Percentiles rank a stretch among this genome's conserved stretches.
phyloP scores from a whole-genome alignment of 2,888 invertebrate genomes.

The Leptopilina syphax region DNA sequence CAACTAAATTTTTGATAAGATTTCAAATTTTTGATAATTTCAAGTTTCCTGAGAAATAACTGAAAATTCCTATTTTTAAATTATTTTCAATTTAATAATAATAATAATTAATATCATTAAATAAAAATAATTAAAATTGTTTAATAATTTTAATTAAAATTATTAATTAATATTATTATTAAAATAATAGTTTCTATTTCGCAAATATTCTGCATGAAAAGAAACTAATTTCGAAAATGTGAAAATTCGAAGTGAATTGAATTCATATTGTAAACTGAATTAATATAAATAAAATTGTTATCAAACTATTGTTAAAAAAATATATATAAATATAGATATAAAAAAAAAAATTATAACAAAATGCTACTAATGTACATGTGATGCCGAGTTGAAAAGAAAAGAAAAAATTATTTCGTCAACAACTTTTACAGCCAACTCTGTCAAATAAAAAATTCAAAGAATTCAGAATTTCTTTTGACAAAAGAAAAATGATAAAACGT shows the following conservation, averaged over 20 bases:
- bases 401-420: constrained; percentile 42
- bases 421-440: constrained; percentile 62
- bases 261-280: constrained; percentile 55
- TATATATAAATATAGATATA: constrained; percentile 43
- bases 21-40: no score
- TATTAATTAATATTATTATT: background rate
- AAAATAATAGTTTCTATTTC: background rate
- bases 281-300: constrained; percentile 58
- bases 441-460: constrained; percentile 34
- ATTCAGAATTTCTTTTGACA: no score
- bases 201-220: background rate
- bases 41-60: no score
- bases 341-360: constrained; percentile 41
- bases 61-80: no score
- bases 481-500: background rate
- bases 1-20: no score
- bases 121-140: no score
- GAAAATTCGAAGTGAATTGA: constrained; percentile 56
- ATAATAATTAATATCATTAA: no score
- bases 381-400: constrained; percentile 50
- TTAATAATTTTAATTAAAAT: no score
- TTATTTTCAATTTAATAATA: background rate
- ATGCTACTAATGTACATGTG: constrained; percentile 51
- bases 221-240: constrained; percentile 42
- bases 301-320: constrained; percentile 61